These are phyloP conservation scores for Naso thynnoides DNA, from an alignment of 2,797 vertebrate genomes.

Conservation along the genomic window DNA sequence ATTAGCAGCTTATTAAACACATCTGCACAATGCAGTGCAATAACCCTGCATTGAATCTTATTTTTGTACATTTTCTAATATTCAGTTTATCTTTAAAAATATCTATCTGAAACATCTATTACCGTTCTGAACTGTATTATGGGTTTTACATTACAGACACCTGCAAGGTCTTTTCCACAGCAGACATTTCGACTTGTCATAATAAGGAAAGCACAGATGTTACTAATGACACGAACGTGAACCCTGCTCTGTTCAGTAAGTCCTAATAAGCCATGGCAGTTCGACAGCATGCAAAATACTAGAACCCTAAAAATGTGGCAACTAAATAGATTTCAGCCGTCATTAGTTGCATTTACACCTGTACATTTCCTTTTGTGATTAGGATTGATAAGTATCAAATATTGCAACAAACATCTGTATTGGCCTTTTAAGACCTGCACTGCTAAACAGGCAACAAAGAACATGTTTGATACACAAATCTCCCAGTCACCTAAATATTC, in stretches of 20 bases:
- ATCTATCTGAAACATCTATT: not conserved
- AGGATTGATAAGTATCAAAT: not conserved
- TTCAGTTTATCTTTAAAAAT: slow-evolving; percentile 11
- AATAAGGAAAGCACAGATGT: not conserved
- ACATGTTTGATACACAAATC: not conserved
- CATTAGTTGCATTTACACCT: not conserved
- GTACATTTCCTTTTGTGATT: not conserved
- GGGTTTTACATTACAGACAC: not conserved
- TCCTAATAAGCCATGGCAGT: not conserved
- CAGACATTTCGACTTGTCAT: not conserved
- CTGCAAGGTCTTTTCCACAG: not conserved
- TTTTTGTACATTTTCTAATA: slow-evolving; percentile 8
- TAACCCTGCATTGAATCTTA: slow-evolving; percentile 2
- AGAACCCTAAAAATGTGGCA: not conserved
- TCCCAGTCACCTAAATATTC: not conserved
- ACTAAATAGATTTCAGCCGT: not conserved
- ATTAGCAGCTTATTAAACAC: slow-evolving; percentile 9
- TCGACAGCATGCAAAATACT: not conserved
- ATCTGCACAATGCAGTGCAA: slow-evolving; percentile 27
- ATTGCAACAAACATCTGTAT: too few relatives aligned
- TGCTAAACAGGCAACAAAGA: not conserved
- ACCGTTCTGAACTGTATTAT: not conserved
- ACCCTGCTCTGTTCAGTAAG: not conserved
- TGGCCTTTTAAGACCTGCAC: not conserved
- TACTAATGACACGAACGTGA: not conserved